Evolutionary conservation across 2,797 vertebrate species (phyloP).

Genomic region (Scolopax bukidnonensis): DNA sequence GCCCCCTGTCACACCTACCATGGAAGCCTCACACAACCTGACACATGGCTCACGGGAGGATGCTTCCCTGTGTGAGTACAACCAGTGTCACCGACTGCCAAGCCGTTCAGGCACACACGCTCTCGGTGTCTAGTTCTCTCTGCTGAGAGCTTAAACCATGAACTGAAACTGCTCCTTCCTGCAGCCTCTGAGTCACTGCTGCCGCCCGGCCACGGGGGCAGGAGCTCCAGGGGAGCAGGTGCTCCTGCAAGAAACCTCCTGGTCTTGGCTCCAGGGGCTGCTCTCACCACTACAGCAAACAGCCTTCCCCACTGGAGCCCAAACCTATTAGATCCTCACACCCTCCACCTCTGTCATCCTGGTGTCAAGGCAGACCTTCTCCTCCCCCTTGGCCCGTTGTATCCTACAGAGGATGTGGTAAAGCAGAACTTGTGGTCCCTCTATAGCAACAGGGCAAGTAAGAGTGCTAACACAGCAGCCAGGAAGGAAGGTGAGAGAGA

Average conservation of each 20-base stretch:
- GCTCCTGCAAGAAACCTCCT: not conserved
- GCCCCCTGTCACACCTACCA: not conserved
- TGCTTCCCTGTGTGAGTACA: not conserved
- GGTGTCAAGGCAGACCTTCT: not conserved
- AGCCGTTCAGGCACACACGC: not conserved
- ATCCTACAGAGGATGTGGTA: slow-evolving; percentile 45
- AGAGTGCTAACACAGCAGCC: not conserved
- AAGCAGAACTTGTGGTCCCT: slow-evolving; percentile 14
- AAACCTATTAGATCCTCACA: not conserved
- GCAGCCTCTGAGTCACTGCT: not conserved
- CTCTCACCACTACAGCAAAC: not conserved
- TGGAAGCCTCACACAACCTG: not conserved
- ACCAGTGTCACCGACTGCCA: not conserved
- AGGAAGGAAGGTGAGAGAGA: slow-evolving; percentile 48
- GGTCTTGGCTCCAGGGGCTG: not conserved
- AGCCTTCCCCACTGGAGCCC: not conserved
- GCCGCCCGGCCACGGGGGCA: fast-evolving
- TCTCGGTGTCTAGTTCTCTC: not conserved
- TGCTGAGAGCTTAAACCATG: not conserved
- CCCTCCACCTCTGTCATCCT: not conserved
- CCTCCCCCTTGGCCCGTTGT: fast-evolving
- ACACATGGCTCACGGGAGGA: not conserved
- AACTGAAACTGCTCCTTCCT: not conserved
- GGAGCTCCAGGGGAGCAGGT: not conserved
- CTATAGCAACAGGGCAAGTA: not conserved